These are phyloP conservation scores for Bombus impatiens DNA, from an alignment of 1,140 invertebrate species.

Conservation along the genomic window DNA sequence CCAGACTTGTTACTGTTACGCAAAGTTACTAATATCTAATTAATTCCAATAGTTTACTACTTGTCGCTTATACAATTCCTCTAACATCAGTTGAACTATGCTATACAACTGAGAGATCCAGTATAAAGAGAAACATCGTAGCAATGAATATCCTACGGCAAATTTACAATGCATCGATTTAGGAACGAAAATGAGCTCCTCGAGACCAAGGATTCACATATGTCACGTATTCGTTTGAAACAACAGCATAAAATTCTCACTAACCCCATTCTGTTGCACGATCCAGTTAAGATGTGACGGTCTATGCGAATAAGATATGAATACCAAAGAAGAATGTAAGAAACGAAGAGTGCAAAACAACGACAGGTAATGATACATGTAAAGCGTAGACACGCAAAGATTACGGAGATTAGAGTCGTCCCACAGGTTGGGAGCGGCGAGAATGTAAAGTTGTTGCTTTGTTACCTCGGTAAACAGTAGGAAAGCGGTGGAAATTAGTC, in stretches of 20 bases:
- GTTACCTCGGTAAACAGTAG: conserved; percentile 42
- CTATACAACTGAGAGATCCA: no score
- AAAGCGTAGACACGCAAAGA: conserved; percentile 24
- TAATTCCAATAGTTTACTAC: no score
- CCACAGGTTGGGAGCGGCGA: conserved; percentile 9
- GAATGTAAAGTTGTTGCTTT: conserved; percentile 40
- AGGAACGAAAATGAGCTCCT: background rate
- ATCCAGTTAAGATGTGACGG: background rate
- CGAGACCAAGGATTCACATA: background rate
- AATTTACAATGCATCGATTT: no score
- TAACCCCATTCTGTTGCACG: background rate
- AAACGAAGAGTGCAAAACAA: conserved; percentile 2
- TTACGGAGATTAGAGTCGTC: conserved; percentile 33
- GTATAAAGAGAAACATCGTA: background rate
- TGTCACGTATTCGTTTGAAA: background rate
- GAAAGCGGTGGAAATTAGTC: conserved; percentile 58
- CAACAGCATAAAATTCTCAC: background rate
- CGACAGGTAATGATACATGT: conserved; percentile 27
- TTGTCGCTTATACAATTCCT: no score
- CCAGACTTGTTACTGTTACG: no score
- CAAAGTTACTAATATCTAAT: no score
- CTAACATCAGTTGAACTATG: no score
- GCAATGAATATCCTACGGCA: background rate
- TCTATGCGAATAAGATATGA: background rate
- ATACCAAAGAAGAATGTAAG: background rate